A percentile compares a stretch with the other conserved stretches of the same genome.
These are phyloP conservation scores for Parascotia fuliginaria DNA, from an alignment of 2,888 invertebrate genomes.

Conservation along the genomic window DNA sequence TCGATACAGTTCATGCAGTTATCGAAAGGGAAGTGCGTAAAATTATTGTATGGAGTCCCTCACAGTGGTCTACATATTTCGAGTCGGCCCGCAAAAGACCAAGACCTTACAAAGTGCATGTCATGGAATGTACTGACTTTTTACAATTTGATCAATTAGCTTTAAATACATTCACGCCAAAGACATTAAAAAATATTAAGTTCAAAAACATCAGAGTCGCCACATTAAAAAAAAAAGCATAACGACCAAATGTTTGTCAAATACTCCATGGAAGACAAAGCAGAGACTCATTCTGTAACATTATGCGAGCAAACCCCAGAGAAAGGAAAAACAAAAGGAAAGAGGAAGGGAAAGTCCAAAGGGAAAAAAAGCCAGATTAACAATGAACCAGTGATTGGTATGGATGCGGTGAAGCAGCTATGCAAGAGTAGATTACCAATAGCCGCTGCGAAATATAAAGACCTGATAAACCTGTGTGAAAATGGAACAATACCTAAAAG, in stretches of 20 bases:
- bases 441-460: background rate
- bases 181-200: slow-evolving; percentile 3
- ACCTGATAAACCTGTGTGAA: background rate
- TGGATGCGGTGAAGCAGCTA: slow-evolving; percentile 2
- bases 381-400: background rate
- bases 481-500: slow-evolving; percentile 7
- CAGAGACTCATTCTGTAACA: too few species aligned
- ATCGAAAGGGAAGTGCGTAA: too few species aligned
- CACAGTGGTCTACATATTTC: too few species aligned
- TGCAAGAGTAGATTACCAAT: slow-evolving; percentile 8
- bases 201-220: too few species aligned
- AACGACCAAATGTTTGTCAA: too few species aligned
- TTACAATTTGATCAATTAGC: too few species aligned
- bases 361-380: background rate
- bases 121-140: too few species aligned
- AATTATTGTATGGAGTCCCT: too few species aligned
- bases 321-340: background rate
- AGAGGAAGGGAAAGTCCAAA: background rate
- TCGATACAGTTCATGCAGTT: too few species aligned
- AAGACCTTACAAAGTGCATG: too few species aligned
- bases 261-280: background rate
- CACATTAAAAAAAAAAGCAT: too few species aligned
- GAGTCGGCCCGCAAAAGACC: too few species aligned
- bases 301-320: background rate
- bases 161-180: slow-evolving; percentile 4